Evolutionary conservation across 1,140 invertebrate genomes (phyloP), one percentile per base, ranked within the genome.

Genomic region (Lucilia sericata): DNA sequence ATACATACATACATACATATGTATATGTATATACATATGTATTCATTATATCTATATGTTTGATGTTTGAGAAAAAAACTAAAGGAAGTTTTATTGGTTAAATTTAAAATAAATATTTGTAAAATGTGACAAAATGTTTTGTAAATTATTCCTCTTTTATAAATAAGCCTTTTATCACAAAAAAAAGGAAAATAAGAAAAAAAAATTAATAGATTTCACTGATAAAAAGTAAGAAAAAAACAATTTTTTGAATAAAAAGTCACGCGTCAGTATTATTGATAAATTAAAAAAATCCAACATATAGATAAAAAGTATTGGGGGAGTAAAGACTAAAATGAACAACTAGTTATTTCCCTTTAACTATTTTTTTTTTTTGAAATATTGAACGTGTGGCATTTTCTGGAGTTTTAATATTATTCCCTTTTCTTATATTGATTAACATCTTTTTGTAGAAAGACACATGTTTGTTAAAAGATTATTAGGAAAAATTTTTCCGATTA

Each of bases 91-190:
- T 55, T 55, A n/a, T 55, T 55, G 51, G 51, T 55, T 55, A 55
- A 55, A 55, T 55, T 55, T 55, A 55, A 55, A 55, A 55, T 55
- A 55, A 55, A 55, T 55, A 55, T 55, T 55, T 55, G 51, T 55
- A 14, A 55, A 55, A 55, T 55, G 51, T 55, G 51, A 55, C 51
- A 55, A 55, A 55, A 17, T 7, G 10, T 12, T 12, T 55, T 12
- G 51, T 55, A 55, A 55, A 55, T 55, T 55, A 55, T 55, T 55
- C 17, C 13, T 10, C 51, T 17, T 13, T 30, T 30, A 30, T 55
- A n/a, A 5, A n/a, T 55, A 13, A 55, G 51, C 17, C 51, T 55
- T 55, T 55, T 55, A 55, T 55, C 13, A 55, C 7, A 17, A 7
- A 55, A 55, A 42, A 42, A 8, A 42, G 10, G 10, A 42, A 42